Evolutionary conservation across 2,797 vertebrate species (phyloP).

Genomic region (Diplodus puntazzo): DNA sequence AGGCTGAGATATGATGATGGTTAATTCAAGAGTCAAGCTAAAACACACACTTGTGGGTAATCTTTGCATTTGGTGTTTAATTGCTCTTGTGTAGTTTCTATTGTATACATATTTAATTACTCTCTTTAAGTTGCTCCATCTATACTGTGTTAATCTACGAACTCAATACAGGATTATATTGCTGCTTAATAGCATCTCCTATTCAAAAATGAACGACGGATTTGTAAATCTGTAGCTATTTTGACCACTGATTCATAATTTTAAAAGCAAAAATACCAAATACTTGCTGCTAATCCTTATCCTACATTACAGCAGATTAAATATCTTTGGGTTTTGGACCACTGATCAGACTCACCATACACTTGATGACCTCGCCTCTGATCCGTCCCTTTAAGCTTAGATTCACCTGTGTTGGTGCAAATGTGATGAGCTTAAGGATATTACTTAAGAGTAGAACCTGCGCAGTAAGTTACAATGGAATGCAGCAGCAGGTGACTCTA

Average conservation of each 20-base stretch:
- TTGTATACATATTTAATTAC: too few relatives aligned
- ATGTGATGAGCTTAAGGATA: neutral
- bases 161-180: too few relatives aligned
- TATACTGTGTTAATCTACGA: too few relatives aligned
- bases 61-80: too few relatives aligned
- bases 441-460: rapidly evolving
- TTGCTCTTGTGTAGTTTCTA: too few relatives aligned
- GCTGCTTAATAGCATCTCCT: too few relatives aligned
- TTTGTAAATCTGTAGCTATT: neutral
- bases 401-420: neutral
- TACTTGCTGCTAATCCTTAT: neutral
- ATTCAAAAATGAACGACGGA: too few relatives aligned
- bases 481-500: neutral
- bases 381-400: too few relatives aligned
- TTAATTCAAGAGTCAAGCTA: neutral
- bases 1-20: neutral
- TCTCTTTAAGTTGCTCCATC: too few relatives aligned
- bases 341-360: neutral
- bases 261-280: neutral
- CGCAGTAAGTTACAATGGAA: neutral
- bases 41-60: too few relatives aligned
- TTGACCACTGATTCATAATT: neutral
- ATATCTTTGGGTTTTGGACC: neutral
- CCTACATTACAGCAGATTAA: neutral
- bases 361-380: neutral